Conservation (phyloP, 2,888 invertebrate genomes). For the Drosophila borealis region DNA sequence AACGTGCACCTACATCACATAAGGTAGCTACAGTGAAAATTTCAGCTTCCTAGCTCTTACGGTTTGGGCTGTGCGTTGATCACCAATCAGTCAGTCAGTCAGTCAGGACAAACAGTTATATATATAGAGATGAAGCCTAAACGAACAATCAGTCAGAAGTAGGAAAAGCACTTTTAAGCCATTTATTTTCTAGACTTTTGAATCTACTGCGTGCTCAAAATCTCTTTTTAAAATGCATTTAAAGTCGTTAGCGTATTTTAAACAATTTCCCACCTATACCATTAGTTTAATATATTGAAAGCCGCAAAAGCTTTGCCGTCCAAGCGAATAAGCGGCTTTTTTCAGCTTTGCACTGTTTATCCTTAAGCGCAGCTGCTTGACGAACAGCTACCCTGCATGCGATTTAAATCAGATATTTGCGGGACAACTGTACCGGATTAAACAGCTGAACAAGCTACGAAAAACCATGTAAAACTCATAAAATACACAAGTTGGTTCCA, state of each 20-base stretch:
- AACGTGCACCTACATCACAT: too few relatives aligned
- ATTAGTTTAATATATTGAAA: conserved; percentile 26
- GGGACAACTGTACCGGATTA: conserved; percentile 6
- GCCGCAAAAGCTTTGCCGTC: conserved; percentile 18
- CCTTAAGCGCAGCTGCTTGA: background rate
- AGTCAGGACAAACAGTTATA: too few relatives aligned
- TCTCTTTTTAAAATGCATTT: background rate
- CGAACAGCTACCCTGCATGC: conserved; percentile 6
- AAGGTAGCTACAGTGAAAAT: too few relatives aligned
- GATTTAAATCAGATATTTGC: background rate
- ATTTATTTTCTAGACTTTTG: too few relatives aligned
- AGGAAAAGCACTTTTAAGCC: too few relatives aligned
- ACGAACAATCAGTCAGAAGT: too few relatives aligned
- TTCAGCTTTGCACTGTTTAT: too few relatives aligned
- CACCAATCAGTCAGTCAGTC: too few relatives aligned
- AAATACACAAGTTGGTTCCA: conserved; percentile 6
- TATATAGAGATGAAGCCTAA: too few relatives aligned
- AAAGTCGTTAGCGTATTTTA: background rate
- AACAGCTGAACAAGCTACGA: conserved; percentile 5
- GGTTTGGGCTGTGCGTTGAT: too few relatives aligned
- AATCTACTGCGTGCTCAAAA: too few relatives aligned
- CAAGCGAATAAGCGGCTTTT: conserved; percentile 26
- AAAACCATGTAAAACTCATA: background rate
- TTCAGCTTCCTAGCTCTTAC: too few relatives aligned
- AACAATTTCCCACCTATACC: conserved; percentile 4